Conservation (phyloP, 2,113 vertebrate species). For the Lophotis ruficrista region DNA sequence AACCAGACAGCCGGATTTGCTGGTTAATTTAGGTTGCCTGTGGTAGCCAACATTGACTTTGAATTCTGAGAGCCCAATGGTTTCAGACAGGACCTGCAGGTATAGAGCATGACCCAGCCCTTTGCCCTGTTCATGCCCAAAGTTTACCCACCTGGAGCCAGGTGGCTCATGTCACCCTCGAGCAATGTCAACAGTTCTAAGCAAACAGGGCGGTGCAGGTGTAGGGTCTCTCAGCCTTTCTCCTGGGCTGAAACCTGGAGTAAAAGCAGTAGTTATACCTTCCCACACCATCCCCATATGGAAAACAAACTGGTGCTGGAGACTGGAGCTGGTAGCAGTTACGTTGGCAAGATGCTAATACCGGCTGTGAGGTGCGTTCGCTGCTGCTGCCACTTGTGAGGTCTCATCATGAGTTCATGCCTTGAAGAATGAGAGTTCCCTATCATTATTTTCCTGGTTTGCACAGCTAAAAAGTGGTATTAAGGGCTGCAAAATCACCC, state of each 20-base stretch:
- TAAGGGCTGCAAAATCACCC: neutral
- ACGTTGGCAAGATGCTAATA: neutral
- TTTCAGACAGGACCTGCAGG: neutral
- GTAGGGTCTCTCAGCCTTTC: neutral
- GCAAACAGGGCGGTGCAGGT: neutral
- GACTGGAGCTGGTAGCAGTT: neutral
- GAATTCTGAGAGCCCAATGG: neutral
- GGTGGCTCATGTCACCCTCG: neutral
- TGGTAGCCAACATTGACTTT: neutral
- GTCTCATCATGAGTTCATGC: neutral
- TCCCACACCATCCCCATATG: neutral
- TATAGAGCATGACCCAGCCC: neutral
- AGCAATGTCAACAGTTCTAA: neutral
- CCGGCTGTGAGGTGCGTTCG: neutral
- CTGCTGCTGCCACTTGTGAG: constrained; percentile 23
- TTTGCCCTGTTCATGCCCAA: neutral
- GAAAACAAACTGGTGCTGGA: neutral
- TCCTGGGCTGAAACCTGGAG: neutral
- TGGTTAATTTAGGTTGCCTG: neutral
- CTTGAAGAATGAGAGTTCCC: constrained; percentile 3
- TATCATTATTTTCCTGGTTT: constrained; percentile 27
- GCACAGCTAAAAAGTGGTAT: neutral
- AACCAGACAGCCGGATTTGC: neutral
- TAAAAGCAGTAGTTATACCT: neutral
- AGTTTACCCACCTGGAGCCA: neutral